Evolutionary conservation across 2,888 invertebrate genomes (phyloP).

Genomic region (Agrilus biguttatus): DNA sequence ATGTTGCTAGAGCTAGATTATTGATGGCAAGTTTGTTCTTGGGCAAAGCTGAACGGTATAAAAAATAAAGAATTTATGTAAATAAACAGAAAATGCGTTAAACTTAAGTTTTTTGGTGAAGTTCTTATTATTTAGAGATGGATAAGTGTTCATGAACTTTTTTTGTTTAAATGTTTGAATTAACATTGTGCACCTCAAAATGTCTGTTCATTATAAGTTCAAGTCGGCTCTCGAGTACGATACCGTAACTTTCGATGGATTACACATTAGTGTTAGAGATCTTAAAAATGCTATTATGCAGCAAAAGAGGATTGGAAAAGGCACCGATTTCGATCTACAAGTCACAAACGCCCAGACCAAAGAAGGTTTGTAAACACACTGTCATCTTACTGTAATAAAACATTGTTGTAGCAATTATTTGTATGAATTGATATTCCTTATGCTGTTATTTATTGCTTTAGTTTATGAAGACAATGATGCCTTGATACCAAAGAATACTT

Average conservation of each 20-base stretch:
- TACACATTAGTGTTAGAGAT: conserved; percentile 90
- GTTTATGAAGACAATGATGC: conserved; percentile 84
- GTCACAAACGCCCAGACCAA: conserved; percentile 95
- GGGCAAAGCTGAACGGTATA: too few relatives aligned
- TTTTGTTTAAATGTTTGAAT: too few relatives aligned
- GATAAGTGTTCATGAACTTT: too few relatives aligned
- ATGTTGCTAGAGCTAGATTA: too few relatives aligned
- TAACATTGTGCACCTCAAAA: conserved; percentile 21
- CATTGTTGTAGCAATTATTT: background rate
- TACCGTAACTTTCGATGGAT: conserved; percentile 91
- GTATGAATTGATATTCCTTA: background rate
- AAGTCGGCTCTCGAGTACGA: conserved; percentile 93
- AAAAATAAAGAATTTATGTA: too few relatives aligned
- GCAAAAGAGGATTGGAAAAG: conserved; percentile 88
- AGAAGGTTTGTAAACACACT: conserved; percentile 54
- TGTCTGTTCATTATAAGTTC: conserved; percentile 98
- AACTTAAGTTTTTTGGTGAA: too few relatives aligned
- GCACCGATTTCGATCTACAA: conserved; percentile 89
- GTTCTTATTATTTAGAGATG: too few relatives aligned
- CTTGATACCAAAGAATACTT: conserved; percentile 94
- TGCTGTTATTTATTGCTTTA: conserved; percentile 26
- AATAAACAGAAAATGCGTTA: too few relatives aligned
- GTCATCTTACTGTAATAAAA: conserved; percentile 1
- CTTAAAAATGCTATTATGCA: conserved; percentile 89
- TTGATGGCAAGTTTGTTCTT: too few relatives aligned